Conservation (phyloP, 2,888 invertebrate genomes). For the Heteromyza rotundicornis region DNA sequence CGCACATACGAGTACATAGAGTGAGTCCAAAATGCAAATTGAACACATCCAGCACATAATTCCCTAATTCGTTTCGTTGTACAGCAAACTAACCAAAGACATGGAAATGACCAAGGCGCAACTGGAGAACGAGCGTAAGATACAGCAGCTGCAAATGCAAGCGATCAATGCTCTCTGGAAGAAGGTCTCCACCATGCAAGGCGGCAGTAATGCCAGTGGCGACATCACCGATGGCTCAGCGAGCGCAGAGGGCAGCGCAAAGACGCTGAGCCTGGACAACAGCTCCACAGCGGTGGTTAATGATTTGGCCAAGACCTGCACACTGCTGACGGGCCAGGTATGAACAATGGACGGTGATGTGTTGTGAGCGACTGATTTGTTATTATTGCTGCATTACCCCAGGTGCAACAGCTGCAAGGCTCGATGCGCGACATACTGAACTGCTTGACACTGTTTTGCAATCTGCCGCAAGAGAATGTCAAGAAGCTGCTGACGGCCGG, state of each 20-base stretch:
- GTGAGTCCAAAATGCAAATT: slow-evolving; percentile 64
- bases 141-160: slow-evolving; percentile 87
- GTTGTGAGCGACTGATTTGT: not conserved
- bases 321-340: slow-evolving; percentile 76
- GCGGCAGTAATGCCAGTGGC: slow-evolving; percentile 17
- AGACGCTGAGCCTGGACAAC: slow-evolving; percentile 61
- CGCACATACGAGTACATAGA: slow-evolving; percentile 84
- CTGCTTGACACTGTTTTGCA: slow-evolving; percentile 69
- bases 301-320: slow-evolving; percentile 78
- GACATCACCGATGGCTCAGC: slow-evolving; percentile 20
- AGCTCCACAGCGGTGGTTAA: slow-evolving; percentile 70
- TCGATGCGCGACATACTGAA: slow-evolving; percentile 80
- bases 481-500: slow-evolving; percentile 49
- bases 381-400: slow-evolving; percentile 11
- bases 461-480: slow-evolving; percentile 58
- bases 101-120: slow-evolving; percentile 87
- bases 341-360: slow-evolving; percentile 16
- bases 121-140: slow-evolving; percentile 81
- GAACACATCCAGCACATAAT: not conserved
- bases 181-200: slow-evolving; percentile 75
- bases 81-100: slow-evolving; percentile 79
- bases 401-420: slow-evolving; percentile 80
- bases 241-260: slow-evolving; percentile 48
- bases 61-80: slow-evolving; percentile 11
- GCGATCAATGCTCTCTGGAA: slow-evolving; percentile 90